A percentile compares a stretch with the other conserved stretches of the same genome.
Conservation (phyloP, 2,888 invertebrate genomes). For the Melinaea menophilus region DNA sequence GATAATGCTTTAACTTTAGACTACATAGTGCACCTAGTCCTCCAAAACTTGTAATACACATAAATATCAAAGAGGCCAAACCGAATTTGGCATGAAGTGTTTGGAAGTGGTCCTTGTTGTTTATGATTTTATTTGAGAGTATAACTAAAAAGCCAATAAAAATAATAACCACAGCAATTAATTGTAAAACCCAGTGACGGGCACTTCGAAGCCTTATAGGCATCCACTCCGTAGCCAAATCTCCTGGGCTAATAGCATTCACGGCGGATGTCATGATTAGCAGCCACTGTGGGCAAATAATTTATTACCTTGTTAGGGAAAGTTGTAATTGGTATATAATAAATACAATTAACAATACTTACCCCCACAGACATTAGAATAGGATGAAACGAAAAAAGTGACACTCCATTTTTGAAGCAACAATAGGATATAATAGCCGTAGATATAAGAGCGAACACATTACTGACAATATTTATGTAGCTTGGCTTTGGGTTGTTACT, state of each 20-base stretch:
- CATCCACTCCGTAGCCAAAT: conserved; percentile 74
- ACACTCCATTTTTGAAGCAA: conserved; percentile 54
- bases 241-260: conserved; percentile 70
- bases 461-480: conserved; percentile 61
- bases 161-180: conserved; percentile 50
- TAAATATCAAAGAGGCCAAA: conserved; percentile 60
- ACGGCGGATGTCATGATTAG: conserved; percentile 70
- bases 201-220: conserved; percentile 68
- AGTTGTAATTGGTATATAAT: background rate
- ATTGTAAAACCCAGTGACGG: conserved; percentile 71
- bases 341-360: conserved; percentile 37
- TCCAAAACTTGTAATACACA: conserved; percentile 62
- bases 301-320: background rate
- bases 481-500: conserved; percentile 52
- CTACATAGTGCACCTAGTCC: conserved; percentile 68
- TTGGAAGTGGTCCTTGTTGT: conserved; percentile 55
- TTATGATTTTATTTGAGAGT: conserved; percentile 61
- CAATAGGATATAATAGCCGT: conserved; percentile 58
- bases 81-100: conserved; percentile 69
- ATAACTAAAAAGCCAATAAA: conserved; percentile 63
- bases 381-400: conserved; percentile 71
- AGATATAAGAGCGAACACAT: conserved; percentile 56
- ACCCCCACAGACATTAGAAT: conserved; percentile 69
- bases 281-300: conserved; percentile 56
- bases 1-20: conserved; percentile 62